Percentiles rank a stretch among this genome's conserved stretches.
Evolutionary conservation across 2,888 invertebrate genomes (phyloP).

Genomic region (Oligia strigilis): DNA sequence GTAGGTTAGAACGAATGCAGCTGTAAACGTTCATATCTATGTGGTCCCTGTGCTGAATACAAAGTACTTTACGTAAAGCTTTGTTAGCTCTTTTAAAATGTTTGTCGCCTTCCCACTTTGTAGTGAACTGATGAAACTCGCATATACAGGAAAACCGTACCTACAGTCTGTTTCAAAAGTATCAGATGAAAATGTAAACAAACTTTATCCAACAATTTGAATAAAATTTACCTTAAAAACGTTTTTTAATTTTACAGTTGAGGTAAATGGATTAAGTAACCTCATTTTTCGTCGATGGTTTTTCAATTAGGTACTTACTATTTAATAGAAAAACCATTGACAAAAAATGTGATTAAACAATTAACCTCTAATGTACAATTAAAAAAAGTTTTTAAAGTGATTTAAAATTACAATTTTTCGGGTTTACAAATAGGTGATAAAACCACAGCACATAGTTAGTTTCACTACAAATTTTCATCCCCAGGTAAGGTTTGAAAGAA

Average conservation of each 20-base stretch:
- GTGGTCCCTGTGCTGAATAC: not conserved
- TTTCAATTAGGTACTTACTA: not conserved
- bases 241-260: too few species aligned
- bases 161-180: not conserved
- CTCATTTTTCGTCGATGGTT: not conserved
- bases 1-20: slow-evolving; percentile 7
- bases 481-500: not conserved
- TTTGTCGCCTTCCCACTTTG: slow-evolving; percentile 2
- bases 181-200: not conserved
- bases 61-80: not conserved
- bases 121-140: not conserved
- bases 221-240: not conserved
- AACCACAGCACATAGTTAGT: too few species aligned
- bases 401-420: not conserved
- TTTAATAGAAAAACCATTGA: not conserved
- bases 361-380: not conserved
- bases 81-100: not conserved
- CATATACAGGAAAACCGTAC: not conserved
- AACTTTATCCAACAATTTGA: not conserved
- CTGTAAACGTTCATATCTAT: not conserved
- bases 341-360: not conserved
- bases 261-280: too few species aligned
- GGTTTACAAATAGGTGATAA: not conserved
- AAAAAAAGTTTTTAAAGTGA: not conserved
- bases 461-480: not conserved